These are phyloP conservation scores for Paramormyrops kingsleyae DNA, from an alignment of 2,113 vertebrate species.

Conservation along the genomic window DNA sequence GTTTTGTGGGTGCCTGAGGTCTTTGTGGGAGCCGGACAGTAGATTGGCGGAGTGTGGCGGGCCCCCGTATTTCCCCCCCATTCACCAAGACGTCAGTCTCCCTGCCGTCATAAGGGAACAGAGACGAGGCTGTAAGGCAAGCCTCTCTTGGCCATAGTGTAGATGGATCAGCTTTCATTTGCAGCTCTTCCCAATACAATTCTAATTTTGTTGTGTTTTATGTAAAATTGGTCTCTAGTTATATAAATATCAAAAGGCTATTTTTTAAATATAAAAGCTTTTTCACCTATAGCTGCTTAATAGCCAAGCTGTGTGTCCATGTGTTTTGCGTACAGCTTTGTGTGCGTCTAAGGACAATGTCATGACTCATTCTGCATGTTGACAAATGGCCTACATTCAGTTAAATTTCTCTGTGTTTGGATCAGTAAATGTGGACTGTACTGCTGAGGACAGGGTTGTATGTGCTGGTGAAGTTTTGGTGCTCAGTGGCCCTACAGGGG, in stretches of 20 bases:
- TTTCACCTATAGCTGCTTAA: background rate
- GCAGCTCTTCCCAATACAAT: background rate
- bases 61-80: background rate
- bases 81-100: background rate
- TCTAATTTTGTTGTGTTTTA: background rate
- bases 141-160: background rate
- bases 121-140: background rate
- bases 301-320: background rate
- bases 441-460: background rate
- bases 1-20: background rate
- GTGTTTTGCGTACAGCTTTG: background rate
- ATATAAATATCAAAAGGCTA: background rate
- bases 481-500: constrained; percentile 21
- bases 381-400: background rate
- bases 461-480: constrained; percentile 40
- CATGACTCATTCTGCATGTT: background rate
- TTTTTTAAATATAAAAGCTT: background rate
- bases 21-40: background rate
- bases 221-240: background rate
- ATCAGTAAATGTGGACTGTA: background rate
- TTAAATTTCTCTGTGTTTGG: background rate
- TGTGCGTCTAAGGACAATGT: background rate
- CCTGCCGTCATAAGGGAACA: background rate
- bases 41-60: background rate
- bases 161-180: background rate